phyloP scores from a whole-genome alignment of 2,797 vertebrate genomes.

The Bryconaethiops microstoma region DNA sequence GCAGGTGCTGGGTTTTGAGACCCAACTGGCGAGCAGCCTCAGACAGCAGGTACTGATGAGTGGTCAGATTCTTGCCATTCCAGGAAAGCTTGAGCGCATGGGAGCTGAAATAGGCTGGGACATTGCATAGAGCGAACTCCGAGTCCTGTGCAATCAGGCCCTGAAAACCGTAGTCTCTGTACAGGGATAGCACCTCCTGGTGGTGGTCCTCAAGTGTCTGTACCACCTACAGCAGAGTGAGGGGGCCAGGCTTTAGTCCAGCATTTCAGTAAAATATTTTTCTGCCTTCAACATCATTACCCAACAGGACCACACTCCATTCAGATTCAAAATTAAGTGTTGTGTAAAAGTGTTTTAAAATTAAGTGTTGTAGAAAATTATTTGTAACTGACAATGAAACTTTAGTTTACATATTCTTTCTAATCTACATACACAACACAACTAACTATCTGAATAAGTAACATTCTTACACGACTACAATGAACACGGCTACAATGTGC shows the following conservation, averaged over 20 bases:
- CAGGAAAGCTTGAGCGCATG: constrained; percentile 93
- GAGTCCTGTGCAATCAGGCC: constrained; percentile 93
- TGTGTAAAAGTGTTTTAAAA: too few relatives aligned
- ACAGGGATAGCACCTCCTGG: constrained; percentile 92
- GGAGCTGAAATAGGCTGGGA: constrained; percentile 91
- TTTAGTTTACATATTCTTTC: background rate
- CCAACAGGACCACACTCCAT: too few relatives aligned
- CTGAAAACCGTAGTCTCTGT: constrained; percentile 89
- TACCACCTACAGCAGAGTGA: constrained; percentile 79
- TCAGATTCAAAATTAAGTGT: too few relatives aligned
- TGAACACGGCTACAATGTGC: background rate
- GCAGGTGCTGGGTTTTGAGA: constrained; percentile 88
- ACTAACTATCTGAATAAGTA: background rate
- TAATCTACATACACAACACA: background rate
- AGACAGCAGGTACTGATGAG: constrained; percentile 91
- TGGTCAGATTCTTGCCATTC: constrained; percentile 94
- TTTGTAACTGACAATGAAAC: too few relatives aligned
- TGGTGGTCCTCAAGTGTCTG: constrained; percentile 94
- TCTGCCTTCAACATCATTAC: background rate
- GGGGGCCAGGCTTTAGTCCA: background rate
- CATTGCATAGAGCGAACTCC: constrained; percentile 91
- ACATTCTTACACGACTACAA: background rate
- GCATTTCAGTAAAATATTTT: background rate
- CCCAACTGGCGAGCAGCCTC: constrained; percentile 91
- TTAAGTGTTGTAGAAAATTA: too few relatives aligned